Conservation (phyloP, 1,140 invertebrate genomes). For the Pogonomyrmex barbatus region DNA sequence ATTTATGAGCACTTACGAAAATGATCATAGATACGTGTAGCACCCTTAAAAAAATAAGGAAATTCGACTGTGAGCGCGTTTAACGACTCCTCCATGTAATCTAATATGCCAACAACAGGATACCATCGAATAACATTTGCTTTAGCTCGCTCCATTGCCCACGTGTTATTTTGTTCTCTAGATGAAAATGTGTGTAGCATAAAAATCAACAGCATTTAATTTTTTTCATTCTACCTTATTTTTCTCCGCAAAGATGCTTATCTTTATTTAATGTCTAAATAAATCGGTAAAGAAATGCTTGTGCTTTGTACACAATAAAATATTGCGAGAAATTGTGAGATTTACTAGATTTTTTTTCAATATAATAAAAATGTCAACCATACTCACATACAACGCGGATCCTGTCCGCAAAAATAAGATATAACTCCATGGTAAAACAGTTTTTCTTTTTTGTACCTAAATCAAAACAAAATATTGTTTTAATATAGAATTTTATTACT, state of each 20-base stretch:
- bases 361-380: background rate
- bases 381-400: slow-evolving; percentile 88
- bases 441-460: slow-evolving; percentile 74
- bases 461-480: slow-evolving; percentile 26
- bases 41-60: slow-evolving; percentile 88
- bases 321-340: background rate
- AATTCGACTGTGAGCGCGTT: slow-evolving; percentile 87
- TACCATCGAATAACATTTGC: slow-evolving; percentile 89
- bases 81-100: slow-evolving; percentile 88
- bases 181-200: slow-evolving; percentile 53
- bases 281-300: background rate
- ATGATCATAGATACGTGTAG: slow-evolving; percentile 86
- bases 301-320: background rate
- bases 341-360: background rate
- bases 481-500: background rate
- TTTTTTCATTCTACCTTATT: background rate
- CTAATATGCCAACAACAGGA: slow-evolving; percentile 89
- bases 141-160: slow-evolving; percentile 89
- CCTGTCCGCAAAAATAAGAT: slow-evolving; percentile 90
- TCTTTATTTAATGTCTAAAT: background rate
- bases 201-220: slow-evolving; percentile 13
- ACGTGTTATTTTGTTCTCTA: slow-evolving; percentile 88
- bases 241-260: slow-evolving; percentile 30
- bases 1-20: slow-evolving; percentile 85
- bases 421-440: slow-evolving; percentile 83